These are phyloP conservation scores for Adoxophyes honmai DNA, from an alignment of 1,140 invertebrate species.

Conservation along the genomic window DNA sequence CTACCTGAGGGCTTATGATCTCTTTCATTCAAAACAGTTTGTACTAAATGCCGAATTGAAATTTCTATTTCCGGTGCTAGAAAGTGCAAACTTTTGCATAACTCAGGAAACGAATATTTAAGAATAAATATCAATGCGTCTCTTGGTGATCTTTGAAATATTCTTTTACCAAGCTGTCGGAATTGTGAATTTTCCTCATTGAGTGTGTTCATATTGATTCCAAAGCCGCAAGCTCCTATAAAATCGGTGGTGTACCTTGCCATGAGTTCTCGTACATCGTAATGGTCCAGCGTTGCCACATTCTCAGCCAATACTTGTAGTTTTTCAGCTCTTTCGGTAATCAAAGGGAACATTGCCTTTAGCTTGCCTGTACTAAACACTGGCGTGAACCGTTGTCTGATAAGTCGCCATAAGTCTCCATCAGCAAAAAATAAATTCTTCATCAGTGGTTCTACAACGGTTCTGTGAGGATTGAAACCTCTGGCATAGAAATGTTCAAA, in stretches of 20 bases:
- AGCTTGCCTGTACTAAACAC: conserved; percentile 82
- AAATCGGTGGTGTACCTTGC: conserved; percentile 77
- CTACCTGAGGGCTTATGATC: conserved; percentile 58
- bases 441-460: conserved; percentile 73
- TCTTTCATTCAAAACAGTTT: conserved; percentile 61
- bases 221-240: conserved; percentile 79
- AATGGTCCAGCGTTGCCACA: conserved; percentile 41
- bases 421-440: conserved; percentile 74
- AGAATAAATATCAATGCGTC: conserved; percentile 23
- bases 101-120: conserved; percentile 30
- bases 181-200: conserved; percentile 75
- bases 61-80: conserved; percentile 31
- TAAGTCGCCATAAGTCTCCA: conserved; percentile 78
- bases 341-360: conserved; percentile 77
- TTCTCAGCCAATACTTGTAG: conserved; percentile 59
- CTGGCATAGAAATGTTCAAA: conserved; percentile 78
- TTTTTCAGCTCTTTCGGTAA: conserved; percentile 67
- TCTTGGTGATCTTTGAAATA: conserved; percentile 34
- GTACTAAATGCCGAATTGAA: conserved; percentile 40
- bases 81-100: conserved; percentile 34
- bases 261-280: conserved; percentile 74
- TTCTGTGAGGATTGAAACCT: conserved; percentile 51
- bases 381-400: conserved; percentile 80
- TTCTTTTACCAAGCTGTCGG: conserved; percentile 58
- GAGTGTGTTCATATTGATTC: conserved; percentile 76